Conservation (phyloP, 2,888 invertebrate species). For the Chaetoderma sp. region DNA sequence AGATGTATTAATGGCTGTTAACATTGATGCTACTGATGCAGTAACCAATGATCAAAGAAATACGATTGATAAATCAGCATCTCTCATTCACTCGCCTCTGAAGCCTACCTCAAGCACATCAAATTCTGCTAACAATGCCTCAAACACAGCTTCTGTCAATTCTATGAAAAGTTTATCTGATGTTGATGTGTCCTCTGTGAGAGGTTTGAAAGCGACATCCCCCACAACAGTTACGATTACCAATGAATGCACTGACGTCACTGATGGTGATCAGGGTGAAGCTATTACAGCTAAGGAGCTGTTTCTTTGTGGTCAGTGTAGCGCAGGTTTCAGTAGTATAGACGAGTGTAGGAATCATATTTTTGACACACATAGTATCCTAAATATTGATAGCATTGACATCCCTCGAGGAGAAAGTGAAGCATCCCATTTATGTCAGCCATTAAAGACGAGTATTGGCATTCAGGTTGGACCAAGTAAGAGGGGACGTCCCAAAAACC, state of each 20-base stretch:
- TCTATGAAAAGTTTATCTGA: too few species aligned
- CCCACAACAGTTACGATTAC: background rate
- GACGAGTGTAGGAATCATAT: constrained; percentile 67
- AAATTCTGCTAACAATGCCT: background rate
- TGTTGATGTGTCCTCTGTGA: too few species aligned
- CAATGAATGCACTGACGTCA: background rate
- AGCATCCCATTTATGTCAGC: background rate
- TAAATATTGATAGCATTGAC: background rate
- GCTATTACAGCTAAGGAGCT: constrained; percentile 50
- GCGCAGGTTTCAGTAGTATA: constrained; percentile 61
- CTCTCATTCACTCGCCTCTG: too few species aligned
- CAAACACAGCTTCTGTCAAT: background rate
- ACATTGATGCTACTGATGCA: too few species aligned
- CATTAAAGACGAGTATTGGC: constrained; percentile 49
- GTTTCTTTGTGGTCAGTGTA: constrained; percentile 68
- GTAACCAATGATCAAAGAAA: too few species aligned
- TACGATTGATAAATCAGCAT: too few species aligned
- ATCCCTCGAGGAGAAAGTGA: constrained; percentile 12
- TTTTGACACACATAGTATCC: constrained; percentile 52
- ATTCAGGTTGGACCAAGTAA: constrained; percentile 53
- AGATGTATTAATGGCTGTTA: too few species aligned
- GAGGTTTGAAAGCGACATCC: background rate
- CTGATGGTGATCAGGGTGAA: background rate
- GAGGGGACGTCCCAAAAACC: too few species aligned
- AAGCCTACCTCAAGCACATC: too few species aligned